Percentiles rank a stretch among this genome's conserved stretches.
Conservation (phyloP, 1,140 invertebrate species). For the Bombus ignitus region DNA sequence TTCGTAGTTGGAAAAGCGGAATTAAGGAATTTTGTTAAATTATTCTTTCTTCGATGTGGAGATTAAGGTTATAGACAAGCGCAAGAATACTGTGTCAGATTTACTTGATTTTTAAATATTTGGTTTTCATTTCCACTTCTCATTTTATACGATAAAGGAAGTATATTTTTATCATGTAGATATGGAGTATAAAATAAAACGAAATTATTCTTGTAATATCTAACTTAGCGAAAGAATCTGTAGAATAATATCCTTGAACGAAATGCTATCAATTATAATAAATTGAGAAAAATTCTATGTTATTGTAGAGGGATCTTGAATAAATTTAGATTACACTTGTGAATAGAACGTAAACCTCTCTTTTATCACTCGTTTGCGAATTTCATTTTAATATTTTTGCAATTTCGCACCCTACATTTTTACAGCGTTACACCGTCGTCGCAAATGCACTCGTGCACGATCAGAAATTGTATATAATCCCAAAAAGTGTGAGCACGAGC, state of each 20-base stretch:
- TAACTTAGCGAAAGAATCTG: no score
- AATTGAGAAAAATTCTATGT: no score
- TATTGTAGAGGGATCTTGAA: no score
- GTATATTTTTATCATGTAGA: no score
- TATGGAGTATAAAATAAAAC: no score
- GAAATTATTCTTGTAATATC: no score
- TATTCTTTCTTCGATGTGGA: neutral
- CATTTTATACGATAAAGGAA: neutral
- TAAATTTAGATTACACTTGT: no score
- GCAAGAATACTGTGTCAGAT: neutral
- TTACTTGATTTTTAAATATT: neutral
- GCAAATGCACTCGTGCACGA: neutral
- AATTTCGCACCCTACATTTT: neutral
- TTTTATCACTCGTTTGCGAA: neutral
- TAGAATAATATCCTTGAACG: no score
- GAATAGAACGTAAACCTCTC: neutral
- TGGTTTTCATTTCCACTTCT: neutral
- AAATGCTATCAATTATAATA: no score
- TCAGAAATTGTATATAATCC: neutral
- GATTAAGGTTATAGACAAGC: neutral
- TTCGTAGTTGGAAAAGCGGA: neutral
- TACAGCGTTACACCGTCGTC: neutral
- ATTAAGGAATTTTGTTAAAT: neutral
- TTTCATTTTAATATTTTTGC: neutral
- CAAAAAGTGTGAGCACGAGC: no score